phyloP scores from a whole-genome alignment of 2,797 vertebrate species.

The Propithecus perrieri region DNA sequence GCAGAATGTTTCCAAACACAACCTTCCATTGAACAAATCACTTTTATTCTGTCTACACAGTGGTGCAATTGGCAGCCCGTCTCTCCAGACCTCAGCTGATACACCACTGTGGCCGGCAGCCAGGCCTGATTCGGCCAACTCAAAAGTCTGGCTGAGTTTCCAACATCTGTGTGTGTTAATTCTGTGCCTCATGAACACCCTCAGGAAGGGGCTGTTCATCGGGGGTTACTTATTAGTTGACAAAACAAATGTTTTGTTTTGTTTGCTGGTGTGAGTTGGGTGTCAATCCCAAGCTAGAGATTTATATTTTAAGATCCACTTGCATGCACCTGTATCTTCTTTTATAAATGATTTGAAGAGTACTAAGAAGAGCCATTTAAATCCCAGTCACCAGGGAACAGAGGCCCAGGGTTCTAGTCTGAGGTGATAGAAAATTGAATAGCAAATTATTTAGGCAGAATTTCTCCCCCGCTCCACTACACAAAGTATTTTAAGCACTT shows the following conservation, averaged over 20 bases:
- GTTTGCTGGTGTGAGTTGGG: background rate
- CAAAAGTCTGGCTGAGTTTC: background rate
- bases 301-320: conserved; percentile 23
- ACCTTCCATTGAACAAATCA: conserved; percentile 6
- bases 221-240: background rate
- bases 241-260: conserved; percentile 43
- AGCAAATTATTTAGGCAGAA: background rate
- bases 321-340: background rate
- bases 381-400: accelerated
- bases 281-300: background rate
- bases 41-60: background rate
- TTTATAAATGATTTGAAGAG: background rate
- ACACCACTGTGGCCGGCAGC: background rate
- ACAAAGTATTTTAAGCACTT: background rate
- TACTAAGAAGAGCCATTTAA: background rate
- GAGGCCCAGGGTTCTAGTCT: background rate
- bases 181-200: background rate
- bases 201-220: background rate
- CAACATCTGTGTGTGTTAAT: background rate
- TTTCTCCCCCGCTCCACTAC: background rate
- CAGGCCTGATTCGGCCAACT: background rate
- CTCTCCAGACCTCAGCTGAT: background rate
- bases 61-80: background rate
- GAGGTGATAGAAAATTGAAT: background rate
- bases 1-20: conserved; percentile 21